Conservation (phyloP, 1,140 invertebrate genomes). For the Penaeus japonicus region DNA sequence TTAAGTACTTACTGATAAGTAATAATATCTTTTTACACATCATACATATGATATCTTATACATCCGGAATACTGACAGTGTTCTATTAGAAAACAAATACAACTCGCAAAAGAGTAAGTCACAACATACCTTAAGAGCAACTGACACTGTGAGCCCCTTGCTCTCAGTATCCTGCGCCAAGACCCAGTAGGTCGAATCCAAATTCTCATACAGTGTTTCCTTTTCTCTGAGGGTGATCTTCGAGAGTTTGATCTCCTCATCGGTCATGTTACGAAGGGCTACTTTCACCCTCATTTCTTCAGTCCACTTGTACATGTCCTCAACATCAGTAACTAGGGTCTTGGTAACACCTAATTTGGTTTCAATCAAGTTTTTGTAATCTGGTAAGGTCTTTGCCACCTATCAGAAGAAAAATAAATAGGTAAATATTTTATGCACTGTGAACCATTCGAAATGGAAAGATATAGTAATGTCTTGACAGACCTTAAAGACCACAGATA, state of each 20-base stretch:
- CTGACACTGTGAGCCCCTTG: constrained; percentile 33
- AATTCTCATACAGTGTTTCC: constrained; percentile 31
- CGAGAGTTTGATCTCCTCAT: constrained; percentile 15
- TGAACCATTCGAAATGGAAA: too few species aligned
- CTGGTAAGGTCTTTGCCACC: constrained; percentile 21
- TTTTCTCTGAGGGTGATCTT: constrained; percentile 33
- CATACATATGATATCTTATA: too few species aligned
- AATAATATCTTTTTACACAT: too few species aligned
- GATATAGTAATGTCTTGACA: too few species aligned
- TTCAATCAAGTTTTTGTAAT: constrained; percentile 26
- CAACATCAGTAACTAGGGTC: constrained; percentile 32
- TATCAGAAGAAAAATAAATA: neutral
- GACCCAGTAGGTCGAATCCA: constrained; percentile 40
- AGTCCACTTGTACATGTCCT: constrained; percentile 40
- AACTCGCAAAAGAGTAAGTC: too few species aligned
- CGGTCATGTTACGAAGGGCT: constrained; percentile 9
- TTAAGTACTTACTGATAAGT: too few species aligned
- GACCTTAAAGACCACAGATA: too few species aligned
- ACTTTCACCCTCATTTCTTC: constrained; percentile 37
- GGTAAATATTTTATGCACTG: neutral
- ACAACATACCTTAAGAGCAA: constrained; percentile 28
- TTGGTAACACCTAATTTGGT: constrained; percentile 41
- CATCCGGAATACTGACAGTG: too few species aligned
- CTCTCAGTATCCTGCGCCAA: constrained; percentile 35
- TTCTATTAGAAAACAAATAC: too few species aligned